Evolutionary conservation across 2,888 invertebrate genomes (phyloP).

Genomic region (Orthosia cruda): DNA sequence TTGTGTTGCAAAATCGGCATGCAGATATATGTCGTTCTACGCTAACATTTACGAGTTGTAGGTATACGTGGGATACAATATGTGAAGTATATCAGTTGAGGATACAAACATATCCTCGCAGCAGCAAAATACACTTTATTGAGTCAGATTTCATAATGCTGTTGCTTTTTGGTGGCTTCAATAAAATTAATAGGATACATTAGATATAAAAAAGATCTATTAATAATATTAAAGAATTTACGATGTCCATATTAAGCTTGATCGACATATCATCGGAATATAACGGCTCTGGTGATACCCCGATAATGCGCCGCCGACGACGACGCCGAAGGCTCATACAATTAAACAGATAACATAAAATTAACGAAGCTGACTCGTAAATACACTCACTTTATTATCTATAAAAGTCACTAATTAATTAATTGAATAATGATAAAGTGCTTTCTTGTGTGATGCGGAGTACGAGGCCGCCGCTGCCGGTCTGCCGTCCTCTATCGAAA

Average conservation of each 20-base stretch:
- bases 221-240: slow-evolving; percentile 59
- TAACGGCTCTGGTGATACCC: slow-evolving; percentile 70
- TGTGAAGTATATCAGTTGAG: slow-evolving; percentile 10
- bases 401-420: slow-evolving; percentile 91
- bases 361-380: slow-evolving; percentile 89
- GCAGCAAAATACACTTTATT: background rate
- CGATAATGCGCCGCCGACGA: slow-evolving; percentile 73
- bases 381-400: slow-evolving; percentile 89
- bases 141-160: slow-evolving; percentile 4
- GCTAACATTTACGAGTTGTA: slow-evolving; percentile 20
- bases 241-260: slow-evolving; percentile 68
- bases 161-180: slow-evolving; percentile 1
- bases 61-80: slow-evolving; percentile 17
- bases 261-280: slow-evolving; percentile 71
- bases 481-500: slow-evolving; percentile 73
- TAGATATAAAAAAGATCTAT: slow-evolving; percentile 26
- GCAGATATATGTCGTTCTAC: slow-evolving; percentile 15
- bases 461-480: slow-evolving; percentile 46
- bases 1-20: slow-evolving; percentile 38
- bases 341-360: slow-evolving; percentile 90
- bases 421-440: slow-evolving; percentile 90
- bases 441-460: slow-evolving; percentile 79
- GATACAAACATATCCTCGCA: background rate
- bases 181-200: slow-evolving; percentile 30
- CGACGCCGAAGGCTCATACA: slow-evolving; percentile 82